Conservation (phyloP, 2,113 vertebrate species). For the Semnopithecus entellus region DNA sequence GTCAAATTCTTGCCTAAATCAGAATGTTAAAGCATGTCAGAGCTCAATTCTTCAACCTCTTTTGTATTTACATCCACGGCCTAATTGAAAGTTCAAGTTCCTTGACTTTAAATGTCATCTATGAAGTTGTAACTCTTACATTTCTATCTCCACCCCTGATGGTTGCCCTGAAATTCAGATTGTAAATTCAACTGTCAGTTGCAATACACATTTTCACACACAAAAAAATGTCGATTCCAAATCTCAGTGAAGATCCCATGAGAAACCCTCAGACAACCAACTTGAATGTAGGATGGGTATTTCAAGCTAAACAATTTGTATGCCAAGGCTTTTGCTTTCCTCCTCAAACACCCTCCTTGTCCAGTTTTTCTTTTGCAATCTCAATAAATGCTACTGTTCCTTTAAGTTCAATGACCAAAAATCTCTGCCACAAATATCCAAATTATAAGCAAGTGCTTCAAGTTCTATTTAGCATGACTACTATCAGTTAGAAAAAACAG, state of each 20-base stretch:
- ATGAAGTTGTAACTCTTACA: neutral
- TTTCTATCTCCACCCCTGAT: neutral
- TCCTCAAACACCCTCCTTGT: neutral
- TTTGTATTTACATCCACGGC: neutral
- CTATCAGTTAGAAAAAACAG: no score
- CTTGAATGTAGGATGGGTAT: accelerated
- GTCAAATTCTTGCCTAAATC: neutral
- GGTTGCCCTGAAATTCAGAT: neutral
- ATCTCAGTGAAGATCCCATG: neutral
- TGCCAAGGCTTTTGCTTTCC: neutral
- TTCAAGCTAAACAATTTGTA: neutral
- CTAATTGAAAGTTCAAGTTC: neutral
- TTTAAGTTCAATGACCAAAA: neutral
- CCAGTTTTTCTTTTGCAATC: neutral
- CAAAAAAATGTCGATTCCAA: neutral
- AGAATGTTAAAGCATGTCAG: neutral
- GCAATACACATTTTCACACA: neutral
- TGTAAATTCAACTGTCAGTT: neutral
- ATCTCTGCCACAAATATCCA: neutral
- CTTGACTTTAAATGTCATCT: neutral
- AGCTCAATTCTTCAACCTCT: neutral
- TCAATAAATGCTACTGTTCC: neutral
- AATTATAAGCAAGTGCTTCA: neutral
- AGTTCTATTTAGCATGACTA: neutral
- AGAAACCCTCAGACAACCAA: neutral